A percentile compares a stretch with the other conserved stretches of the same genome.
phyloP scores from a whole-genome alignment of 1,140 invertebrate genomes.

The Drosophila takahashii region DNA sequence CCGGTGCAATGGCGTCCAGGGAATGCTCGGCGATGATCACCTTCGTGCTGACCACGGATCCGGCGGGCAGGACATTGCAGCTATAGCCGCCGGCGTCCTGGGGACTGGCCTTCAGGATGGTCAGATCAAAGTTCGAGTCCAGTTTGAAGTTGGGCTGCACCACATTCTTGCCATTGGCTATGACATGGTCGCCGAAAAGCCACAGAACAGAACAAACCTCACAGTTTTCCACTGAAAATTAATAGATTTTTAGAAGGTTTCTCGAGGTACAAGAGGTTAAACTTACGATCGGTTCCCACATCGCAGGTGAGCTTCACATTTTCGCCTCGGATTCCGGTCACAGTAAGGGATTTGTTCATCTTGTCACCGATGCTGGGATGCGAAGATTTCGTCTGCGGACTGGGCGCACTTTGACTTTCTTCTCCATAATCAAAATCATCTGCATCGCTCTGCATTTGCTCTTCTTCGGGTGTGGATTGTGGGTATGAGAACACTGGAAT shows the following conservation, averaged over 20 bases:
- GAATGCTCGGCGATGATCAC: conserved; percentile 57
- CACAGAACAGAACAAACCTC: conserved; percentile 41
- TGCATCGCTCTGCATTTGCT: conserved; percentile 44
- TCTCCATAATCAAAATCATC: conserved; percentile 45
- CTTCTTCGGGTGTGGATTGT: conserved; percentile 3
- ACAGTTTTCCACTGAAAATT: neutral
- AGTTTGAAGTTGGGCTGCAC: conserved; percentile 58
- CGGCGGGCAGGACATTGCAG: conserved; percentile 45
- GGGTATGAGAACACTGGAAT: conserved; percentile 45
- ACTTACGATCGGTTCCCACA: conserved; percentile 35
- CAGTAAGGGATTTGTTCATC: conserved; percentile 21
- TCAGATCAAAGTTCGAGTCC: conserved; percentile 56
- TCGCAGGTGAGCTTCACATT: conserved; percentile 55
- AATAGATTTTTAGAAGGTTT: neutral
- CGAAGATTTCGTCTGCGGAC: conserved; percentile 43
- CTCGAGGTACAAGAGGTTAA: no score
- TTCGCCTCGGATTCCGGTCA: conserved; percentile 52
- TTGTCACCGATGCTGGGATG: neutral
- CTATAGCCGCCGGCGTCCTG: conserved; percentile 51
- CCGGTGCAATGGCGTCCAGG: conserved; percentile 61
- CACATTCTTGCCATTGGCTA: conserved; percentile 48
- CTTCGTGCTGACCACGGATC: conserved; percentile 27
- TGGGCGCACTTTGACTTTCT: conserved; percentile 40
- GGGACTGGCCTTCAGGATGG: conserved; percentile 58
- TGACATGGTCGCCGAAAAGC: conserved; percentile 26